Base-by-base conservation (phyloP, 2,113 vertebrate species). In the Sylvia atricapilla region DNA sequence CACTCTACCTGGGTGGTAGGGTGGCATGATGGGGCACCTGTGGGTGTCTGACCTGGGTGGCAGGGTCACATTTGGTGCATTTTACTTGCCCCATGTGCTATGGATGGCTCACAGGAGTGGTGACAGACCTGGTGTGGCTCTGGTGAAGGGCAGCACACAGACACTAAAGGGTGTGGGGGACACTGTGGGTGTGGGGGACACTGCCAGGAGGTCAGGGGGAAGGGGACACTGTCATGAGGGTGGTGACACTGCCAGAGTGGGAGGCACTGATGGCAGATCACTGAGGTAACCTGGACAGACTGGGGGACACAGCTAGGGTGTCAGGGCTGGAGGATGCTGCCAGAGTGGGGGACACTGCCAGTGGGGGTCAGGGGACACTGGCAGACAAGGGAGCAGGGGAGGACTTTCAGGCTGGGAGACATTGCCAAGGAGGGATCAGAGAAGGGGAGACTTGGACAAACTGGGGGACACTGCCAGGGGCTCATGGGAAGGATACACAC, bases 121-220 rank as follows among this genome's bases (percentile, higher is more conserved):
- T 56, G 84, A 70, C 63, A 69, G 58, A 63, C 19, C 24, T 64
- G 49, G 18, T 33, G 44, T 62, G 64, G 69, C n/a, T 75, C 28
- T 6, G 8, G 47, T 0, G 1, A 68, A 87, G 15, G 35, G 74
- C 52, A 85, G 88, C 47, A 35, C 0, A 1, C 25, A 37, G 47
- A 78, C 60, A 63, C 11, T 50, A 10, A 12, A 9, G 53, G 21
- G 7, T 7, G 58, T 62, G 25, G 17, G 33, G 31, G 41, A 73
- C 68, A 70, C n/a, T 46, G 58, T 20, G 13, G 11, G 8, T 9
- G 62, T 58, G 25, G 15, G 33, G 20, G n/a, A 90, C 59, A 37
- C 22, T 75, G 44, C 44, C 73, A 62, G 13, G 39, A 23, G 21
- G 24, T 63, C n/a, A 60, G n/a, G 17, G 35, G 31, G 31, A 30